Conservation (phyloP, 2,113 vertebrate species). For the Varanus salvator region DNA sequence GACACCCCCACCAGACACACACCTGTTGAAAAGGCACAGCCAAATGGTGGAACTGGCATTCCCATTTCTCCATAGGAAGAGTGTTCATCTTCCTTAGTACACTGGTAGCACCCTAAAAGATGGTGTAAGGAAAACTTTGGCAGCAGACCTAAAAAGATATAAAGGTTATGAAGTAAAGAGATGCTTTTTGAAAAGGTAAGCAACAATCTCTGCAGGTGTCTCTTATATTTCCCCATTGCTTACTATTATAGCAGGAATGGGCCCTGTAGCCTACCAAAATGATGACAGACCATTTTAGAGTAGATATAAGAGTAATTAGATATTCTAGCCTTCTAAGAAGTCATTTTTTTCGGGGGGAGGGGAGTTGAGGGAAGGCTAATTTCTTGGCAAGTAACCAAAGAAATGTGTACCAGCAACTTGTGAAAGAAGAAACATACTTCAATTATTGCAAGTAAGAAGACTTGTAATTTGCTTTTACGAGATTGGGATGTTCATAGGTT, state of each 20-base stretch:
- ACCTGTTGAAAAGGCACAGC: constrained; percentile 92
- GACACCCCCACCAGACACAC: constrained; percentile 11
- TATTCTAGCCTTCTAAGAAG: not conserved
- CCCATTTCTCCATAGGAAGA: constrained; percentile 86
- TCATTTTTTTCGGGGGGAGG: not conserved
- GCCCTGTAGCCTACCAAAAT: too few relatives aligned
- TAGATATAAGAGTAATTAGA: not conserved
- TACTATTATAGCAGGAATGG: too few relatives aligned
- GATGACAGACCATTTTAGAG: too few relatives aligned
- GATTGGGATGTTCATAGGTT: constrained; percentile 21
- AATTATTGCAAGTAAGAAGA: not conserved
- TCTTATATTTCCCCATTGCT: not conserved
- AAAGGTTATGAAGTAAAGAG: not conserved
- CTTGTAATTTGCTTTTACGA: not conserved
- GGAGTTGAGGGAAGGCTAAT: not conserved
- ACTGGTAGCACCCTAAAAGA: constrained; percentile 84
- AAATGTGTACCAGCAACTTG: not conserved
- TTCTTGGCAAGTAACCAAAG: not conserved
- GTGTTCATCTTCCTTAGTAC: constrained; percentile 86
- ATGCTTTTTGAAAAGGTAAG: not conserved
- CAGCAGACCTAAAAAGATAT: constrained; percentile 63
- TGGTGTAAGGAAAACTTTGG: constrained; percentile 81
- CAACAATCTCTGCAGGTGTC: not conserved
- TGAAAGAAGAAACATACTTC: not conserved
- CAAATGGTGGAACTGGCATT: constrained; percentile 91